Percentiles rank a stretch among this genome's conserved stretches.
These are phyloP conservation scores for Periphyllus acericola DNA, from an alignment of 2,888 invertebrate species.

Conservation along the genomic window DNA sequence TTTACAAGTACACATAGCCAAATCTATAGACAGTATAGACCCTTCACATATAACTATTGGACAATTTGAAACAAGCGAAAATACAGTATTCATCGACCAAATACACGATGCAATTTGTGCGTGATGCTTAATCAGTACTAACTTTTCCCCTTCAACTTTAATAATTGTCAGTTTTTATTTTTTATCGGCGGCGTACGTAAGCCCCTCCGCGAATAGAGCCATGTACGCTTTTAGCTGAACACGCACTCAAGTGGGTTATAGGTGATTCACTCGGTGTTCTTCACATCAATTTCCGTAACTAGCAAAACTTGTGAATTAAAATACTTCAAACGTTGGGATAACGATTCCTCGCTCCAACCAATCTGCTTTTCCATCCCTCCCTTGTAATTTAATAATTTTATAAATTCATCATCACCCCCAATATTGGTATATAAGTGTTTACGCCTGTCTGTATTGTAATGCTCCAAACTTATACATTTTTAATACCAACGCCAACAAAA, in stretches of 20 bases:
- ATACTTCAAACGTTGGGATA: slow-evolving; percentile 11
- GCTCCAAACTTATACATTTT: no score
- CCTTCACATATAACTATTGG: no score
- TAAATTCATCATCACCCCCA: neutral
- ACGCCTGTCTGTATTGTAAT: no score
- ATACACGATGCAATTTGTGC: neutral
- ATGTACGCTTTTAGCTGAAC: slow-evolving; percentile 17
- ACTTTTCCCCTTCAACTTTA: slow-evolving; percentile 25
- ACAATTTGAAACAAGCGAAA: neutral
- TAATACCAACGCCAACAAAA: no score
- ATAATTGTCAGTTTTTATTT: slow-evolving; percentile 18
- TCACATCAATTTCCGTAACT: slow-evolving; percentile 37
- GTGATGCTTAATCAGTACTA: slow-evolving; percentile 20
- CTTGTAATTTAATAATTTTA: slow-evolving; percentile 29
- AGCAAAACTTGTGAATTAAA: slow-evolving; percentile 38
- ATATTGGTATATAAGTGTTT: no score
- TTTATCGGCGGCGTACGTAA: neutral
- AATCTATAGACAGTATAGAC: no score
- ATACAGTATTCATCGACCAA: neutral
- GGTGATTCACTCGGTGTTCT: slow-evolving; percentile 17
- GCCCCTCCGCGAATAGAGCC: neutral
- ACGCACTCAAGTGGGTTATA: slow-evolving; percentile 2
- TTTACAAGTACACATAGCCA: no score
- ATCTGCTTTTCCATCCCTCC: slow-evolving; percentile 16
- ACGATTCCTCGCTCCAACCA: slow-evolving; percentile 6